Conservation (phyloP, 2,113 vertebrate genomes). For the Phyllostomus hastatus region DNA sequence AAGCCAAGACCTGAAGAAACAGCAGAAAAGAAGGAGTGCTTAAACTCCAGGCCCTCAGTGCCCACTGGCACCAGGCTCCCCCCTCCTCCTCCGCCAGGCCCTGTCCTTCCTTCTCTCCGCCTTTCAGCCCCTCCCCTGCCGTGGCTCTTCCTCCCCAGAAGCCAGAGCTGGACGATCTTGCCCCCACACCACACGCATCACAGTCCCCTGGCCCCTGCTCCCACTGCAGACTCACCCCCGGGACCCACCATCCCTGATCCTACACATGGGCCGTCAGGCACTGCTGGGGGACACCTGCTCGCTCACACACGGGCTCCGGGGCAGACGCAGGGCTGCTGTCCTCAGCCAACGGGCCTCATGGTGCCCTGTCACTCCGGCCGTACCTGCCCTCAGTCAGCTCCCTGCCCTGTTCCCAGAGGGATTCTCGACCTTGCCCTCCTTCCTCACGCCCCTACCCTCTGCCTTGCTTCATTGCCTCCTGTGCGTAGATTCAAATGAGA, state of each 20-base stretch:
- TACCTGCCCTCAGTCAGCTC: background rate
- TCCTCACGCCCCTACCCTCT: too few relatives aligned
- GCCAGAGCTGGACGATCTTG: background rate
- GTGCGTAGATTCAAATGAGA: background rate
- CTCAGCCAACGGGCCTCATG: background rate
- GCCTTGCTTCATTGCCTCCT: background rate
- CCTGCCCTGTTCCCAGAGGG: background rate
- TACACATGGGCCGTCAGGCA: background rate
- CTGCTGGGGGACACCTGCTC: too few relatives aligned
- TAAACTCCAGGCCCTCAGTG: too few relatives aligned
- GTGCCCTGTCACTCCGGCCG: background rate
- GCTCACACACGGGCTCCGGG: background rate
- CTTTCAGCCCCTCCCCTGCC: background rate
- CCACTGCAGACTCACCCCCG: background rate
- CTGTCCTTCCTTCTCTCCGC: background rate
- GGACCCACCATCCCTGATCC: background rate
- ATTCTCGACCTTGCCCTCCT: background rate
- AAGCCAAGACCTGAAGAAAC: slow-evolving; percentile 2
- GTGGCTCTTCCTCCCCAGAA: background rate
- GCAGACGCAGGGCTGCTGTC: background rate
- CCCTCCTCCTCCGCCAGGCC: too few relatives aligned
- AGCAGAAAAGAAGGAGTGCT: background rate
- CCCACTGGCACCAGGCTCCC: too few relatives aligned
- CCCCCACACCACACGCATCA: too few relatives aligned
- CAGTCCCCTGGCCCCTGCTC: background rate